A percentile compares a stretch with the other conserved stretches of the same genome.
These are phyloP conservation scores for Stenotaenia linearis DNA, from an alignment of 2,888 invertebrate species.

Conservation along the genomic window DNA sequence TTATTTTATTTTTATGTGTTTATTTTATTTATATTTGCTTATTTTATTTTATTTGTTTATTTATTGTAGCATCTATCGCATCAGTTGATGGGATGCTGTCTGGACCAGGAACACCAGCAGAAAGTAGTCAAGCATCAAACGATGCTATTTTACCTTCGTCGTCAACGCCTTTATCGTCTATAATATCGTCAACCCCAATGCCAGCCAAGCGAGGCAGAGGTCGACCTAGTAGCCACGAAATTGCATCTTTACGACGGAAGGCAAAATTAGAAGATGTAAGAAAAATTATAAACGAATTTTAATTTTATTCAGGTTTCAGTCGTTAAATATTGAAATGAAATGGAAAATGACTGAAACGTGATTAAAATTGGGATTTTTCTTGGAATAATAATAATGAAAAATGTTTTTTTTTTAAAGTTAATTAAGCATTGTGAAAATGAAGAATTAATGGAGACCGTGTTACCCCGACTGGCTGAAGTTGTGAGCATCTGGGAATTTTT, in stretches of 20 bases:
- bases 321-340: no score
- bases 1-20: no score
- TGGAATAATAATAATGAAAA: background rate
- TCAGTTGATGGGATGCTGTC: constrained; percentile 41
- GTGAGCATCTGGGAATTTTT: constrained; percentile 51
- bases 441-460: constrained; percentile 49
- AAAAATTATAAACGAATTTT: background rate
- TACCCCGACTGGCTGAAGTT: constrained; percentile 48
- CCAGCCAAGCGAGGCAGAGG: background rate
- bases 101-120: constrained; percentile 11
- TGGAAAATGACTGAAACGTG: no score
- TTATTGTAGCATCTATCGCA: constrained; percentile 36
- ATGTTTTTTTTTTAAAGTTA: constrained; percentile 36
- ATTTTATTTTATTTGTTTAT: no score
- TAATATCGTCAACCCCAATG: background rate
- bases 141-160: background rate
- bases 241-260: constrained; percentile 38
- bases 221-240: background rate
- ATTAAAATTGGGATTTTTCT: no score
- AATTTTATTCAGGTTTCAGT: no score
- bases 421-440: constrained; percentile 43
- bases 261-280: constrained; percentile 40
- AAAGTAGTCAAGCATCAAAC: constrained; percentile 21
- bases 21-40: no score
- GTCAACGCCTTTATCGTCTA: background rate